Evolutionary conservation across 2,888 invertebrate species (phyloP), one percentile per base, ranked within the genome.

Genomic region (Litoditis marina): DNA sequence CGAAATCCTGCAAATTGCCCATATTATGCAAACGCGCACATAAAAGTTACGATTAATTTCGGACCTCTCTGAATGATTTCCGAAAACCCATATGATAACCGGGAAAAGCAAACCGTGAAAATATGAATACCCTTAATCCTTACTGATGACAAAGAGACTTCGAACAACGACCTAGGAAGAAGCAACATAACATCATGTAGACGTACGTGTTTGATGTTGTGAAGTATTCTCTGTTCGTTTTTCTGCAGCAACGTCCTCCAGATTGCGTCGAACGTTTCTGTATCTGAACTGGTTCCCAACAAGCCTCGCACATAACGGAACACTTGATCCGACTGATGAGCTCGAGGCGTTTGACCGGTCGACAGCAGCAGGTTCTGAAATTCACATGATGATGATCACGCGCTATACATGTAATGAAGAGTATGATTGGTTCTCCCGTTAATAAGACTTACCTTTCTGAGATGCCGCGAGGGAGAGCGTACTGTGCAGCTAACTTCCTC

Each of bases 201-300:
- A 47, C 63, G 30, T 22, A 67, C 66, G 25, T 54, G 60, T 56
- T 73, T 63, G 27, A 71, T 70, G 25, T 70, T 72, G 16, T 69
- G 66, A 11, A 75, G 59, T 1, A 73, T 60, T n/a, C 70, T 68
- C 34, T 57, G 51, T 34, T 73, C 73, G 62, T 73, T 72, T 42
- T 68, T 68, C 39, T 67, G 63, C 30, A 71, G 65, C 4, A 73
- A 59, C 63, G 73, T 62, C 54, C 65, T 68, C 68, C 68, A 75
- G 5, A 75, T 49, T 28, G 61, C 42, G 47, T 73, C 73, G 52
- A 71, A 71, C 0, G 71, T 69, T 8, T 75, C 75, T 6, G 47
- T 53, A 53, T 75, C 73, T 16, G 47, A 62, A 11, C 65, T 11
- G 0, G 68, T 54, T 2, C 70, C 70, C 39, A 70, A 63, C n/a